phyloP scores from a whole-genome alignment of 1,140 invertebrate genomes.

The Caenorhabditis briggsae region DNA sequence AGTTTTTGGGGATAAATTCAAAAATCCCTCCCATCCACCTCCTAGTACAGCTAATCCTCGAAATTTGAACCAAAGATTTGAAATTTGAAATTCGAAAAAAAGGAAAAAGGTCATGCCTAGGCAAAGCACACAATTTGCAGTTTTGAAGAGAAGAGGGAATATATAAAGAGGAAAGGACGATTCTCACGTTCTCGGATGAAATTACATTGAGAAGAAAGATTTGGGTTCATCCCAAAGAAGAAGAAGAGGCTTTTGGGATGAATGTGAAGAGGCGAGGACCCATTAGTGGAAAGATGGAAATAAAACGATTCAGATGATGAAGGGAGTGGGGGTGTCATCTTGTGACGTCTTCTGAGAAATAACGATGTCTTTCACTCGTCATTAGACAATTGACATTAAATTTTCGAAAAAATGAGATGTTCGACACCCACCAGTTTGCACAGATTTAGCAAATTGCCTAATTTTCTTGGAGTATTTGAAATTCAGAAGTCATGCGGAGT shows the following conservation, averaged over 20 bases:
- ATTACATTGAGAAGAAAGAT: not conserved
- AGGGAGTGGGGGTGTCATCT: slow-evolving; percentile 12
- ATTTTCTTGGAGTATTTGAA: too few species aligned
- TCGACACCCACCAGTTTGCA: not conserved
- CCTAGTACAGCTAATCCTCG: not conserved
- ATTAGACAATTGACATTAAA: slow-evolving; percentile 12
- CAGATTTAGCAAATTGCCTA: not conserved
- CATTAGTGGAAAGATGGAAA: not conserved
- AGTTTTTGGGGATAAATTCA: not conserved
- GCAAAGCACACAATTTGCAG: slow-evolving; percentile 34
- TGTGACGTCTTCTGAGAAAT: not conserved
- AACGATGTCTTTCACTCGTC: not conserved
- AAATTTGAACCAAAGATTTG: slow-evolving; percentile 13
- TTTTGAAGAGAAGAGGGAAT: not conserved
- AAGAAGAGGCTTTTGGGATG: not conserved
- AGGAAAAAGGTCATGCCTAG: slow-evolving; percentile 8
- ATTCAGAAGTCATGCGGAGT: too few species aligned
- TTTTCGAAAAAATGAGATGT: not conserved
- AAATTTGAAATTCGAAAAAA: not conserved
- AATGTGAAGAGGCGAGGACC: slow-evolving; percentile 8
- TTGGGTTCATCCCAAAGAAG: slow-evolving; percentile 1
- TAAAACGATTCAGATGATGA: slow-evolving; percentile 25
- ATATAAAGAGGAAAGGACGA: not conserved
- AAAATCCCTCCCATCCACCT: not conserved
- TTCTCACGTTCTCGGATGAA: slow-evolving; percentile 43